Percentiles rank a stretch among this genome's conserved stretches.
phyloP scores from a whole-genome alignment of 2,797 vertebrate species.

The Siniperca undulata region DNA sequence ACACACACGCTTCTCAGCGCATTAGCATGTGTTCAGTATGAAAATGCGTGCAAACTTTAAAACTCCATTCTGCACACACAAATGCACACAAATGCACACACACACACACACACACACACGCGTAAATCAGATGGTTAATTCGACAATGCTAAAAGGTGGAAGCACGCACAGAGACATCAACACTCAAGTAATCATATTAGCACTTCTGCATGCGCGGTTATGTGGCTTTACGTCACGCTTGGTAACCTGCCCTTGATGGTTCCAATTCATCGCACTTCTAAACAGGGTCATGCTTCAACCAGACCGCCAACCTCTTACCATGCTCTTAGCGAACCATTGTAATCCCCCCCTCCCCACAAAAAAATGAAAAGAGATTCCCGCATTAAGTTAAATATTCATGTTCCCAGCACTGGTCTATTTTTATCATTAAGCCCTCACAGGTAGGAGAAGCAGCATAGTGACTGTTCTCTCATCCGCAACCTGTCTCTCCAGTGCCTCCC shows the following conservation, averaged over 20 bases:
- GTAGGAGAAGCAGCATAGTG: constrained; percentile 74
- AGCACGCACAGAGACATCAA: constrained; percentile 9
- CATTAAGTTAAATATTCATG: constrained; percentile 87
- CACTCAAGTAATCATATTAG: constrained; percentile 57
- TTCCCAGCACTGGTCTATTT: constrained; percentile 77
- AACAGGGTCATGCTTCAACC: constrained; percentile 53
- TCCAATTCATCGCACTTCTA: constrained; percentile 45
- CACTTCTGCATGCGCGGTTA: constrained; percentile 30
- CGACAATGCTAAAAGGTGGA: constrained; percentile 13
- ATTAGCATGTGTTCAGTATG: constrained; percentile 29
- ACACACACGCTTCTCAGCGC: constrained; percentile 13
- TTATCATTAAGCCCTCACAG: constrained; percentile 81
- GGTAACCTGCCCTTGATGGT: constrained; percentile 61
- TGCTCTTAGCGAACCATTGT: constrained; percentile 49
- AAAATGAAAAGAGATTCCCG: constrained; percentile 68
- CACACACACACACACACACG: constrained; percentile 21
- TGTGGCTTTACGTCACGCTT: constrained; percentile 46
- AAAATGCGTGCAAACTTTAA: constrained; percentile 21
- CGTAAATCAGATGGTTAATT: constrained; percentile 28
- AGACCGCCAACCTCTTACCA: constrained; percentile 14
- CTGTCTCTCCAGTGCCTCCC: constrained; percentile 61
- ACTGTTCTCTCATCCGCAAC: constrained; percentile 75
- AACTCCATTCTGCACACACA: constrained; percentile 32
- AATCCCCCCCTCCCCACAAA: constrained; percentile 37
- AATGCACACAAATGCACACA: constrained; percentile 15